A percentile compares a stretch with the other conserved stretches of the same genome.
Conservation (phyloP, 2,797 vertebrate species). For the Chrysolophus pictus region DNA sequence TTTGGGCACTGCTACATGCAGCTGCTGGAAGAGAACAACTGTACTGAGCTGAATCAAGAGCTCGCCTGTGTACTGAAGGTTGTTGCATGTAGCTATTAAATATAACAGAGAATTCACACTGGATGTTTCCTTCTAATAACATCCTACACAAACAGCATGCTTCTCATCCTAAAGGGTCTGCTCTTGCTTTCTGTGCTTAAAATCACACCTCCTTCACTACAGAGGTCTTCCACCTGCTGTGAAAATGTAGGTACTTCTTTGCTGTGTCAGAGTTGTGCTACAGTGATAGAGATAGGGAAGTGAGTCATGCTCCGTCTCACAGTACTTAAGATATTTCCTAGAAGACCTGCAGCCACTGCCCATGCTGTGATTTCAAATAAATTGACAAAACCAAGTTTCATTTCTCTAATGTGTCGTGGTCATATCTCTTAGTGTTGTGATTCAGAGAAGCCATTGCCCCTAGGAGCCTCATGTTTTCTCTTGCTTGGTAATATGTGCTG, state of each 20-base stretch:
- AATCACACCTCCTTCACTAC: not conserved
- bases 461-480: not conserved
- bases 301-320: not conserved
- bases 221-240: not conserved
- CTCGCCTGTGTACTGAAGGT: not conserved
- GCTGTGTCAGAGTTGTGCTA: not conserved
- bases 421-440: not conserved
- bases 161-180: slow-evolving; percentile 16
- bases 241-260: not conserved
- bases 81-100: slow-evolving; percentile 1
- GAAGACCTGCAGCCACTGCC: not conserved
- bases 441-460: not conserved
- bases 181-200: not conserved
- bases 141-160: not conserved
- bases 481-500: not conserved
- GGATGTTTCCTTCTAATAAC: slow-evolving; percentile 41
- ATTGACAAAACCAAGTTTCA: not conserved
- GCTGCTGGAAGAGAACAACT: slow-evolving; percentile 38
- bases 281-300: not conserved
- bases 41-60: not conserved
- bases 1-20: not conserved
- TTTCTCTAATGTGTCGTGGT: not conserved
- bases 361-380: not conserved
- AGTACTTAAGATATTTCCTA: not conserved
- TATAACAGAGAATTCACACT: not conserved